Base-by-base conservation (phyloP, 2,888 invertebrate genomes). In the Amphipyra berbera region DNA sequence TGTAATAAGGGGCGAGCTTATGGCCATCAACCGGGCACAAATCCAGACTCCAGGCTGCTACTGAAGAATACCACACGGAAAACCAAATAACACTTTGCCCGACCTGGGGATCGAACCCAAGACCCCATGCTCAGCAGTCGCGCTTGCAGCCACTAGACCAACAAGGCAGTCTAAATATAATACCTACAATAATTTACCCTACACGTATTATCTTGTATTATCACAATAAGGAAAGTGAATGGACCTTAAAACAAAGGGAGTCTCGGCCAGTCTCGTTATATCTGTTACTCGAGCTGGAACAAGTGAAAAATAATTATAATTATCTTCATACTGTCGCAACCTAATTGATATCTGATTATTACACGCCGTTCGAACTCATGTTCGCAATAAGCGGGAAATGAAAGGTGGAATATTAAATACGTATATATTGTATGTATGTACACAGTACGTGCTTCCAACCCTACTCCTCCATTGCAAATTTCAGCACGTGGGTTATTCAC, bases 271-370 rank as follows among this genome's bases (percentile, higher is more conserved):
- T 7, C 30, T 30, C 30, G 6, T 69, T 73, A 73, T 68, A 59
- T 68, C 44, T 49, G 60, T 40, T 59, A 50, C 6, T 52, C 21
- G 50, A 27, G 3, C 14, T 55, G 60, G 74, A 60, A 73, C 50
- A 55, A 21, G 42, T 58, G 45, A 56, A 72, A 56, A 72, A 54
- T 53, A 59, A 68, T 68, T 37, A 52, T 42, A n/a, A 52, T 42
- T 54, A 49, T 44, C 30, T 44, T 14, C 50, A 73, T 47, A 60
- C 52, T 50, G 35, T 35, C n/a, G 50, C 38, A 21, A 48, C 35
- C 41, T 68, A 44, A 59, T 73, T 54, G 59, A 68, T 68, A 55
- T 48, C 27, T 68, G 62, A 41, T 70, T 46, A 75, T 55, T 27
- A 45, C 35, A 21, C 27, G 33, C 35, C 30, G 37, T n/a, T 50